A percentile compares a stretch with the other conserved stretches of the same genome.
Conservation (phyloP, 1,140 invertebrate genomes). For the Dinoponera quadriceps region DNA sequence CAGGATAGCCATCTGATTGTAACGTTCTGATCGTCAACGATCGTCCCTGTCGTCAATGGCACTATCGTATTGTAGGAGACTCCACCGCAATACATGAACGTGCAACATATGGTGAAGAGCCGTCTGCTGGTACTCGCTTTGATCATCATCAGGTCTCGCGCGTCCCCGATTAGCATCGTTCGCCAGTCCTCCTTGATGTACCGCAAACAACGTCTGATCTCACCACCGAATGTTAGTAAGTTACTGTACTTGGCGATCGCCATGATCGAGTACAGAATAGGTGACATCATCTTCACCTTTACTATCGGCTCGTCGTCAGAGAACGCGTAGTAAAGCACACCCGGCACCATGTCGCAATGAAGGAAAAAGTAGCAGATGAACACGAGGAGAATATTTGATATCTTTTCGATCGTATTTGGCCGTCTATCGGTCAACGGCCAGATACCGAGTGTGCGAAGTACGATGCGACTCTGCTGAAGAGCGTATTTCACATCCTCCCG, state of each 20-base stretch:
- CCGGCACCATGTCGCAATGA: slow-evolving; percentile 32
- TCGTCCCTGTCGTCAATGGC: slow-evolving; percentile 60
- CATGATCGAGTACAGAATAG: slow-evolving; percentile 75
- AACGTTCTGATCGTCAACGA: slow-evolving; percentile 41
- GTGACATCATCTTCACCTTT: slow-evolving; percentile 72
- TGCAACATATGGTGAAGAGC: slow-evolving; percentile 64
- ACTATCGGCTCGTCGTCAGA: neutral
- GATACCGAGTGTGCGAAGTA: slow-evolving; percentile 29
- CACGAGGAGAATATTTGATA: neutral
- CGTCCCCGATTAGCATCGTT: slow-evolving; percentile 12
- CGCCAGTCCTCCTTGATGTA: slow-evolving; percentile 75
- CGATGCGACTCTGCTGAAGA: slow-evolving; percentile 8
- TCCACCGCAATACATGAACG: slow-evolving; percentile 77
- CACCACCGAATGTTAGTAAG: slow-evolving; percentile 55
- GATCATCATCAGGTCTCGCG: slow-evolving; percentile 64
- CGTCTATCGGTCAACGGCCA: slow-evolving; percentile 27
- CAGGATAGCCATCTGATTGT: slow-evolving; percentile 59
- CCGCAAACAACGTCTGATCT: slow-evolving; percentile 71
- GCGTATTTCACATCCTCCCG: slow-evolving; percentile 4
- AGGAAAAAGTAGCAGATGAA: slow-evolving; percentile 23
- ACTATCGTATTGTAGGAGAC: slow-evolving; percentile 73
- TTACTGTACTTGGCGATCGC: slow-evolving; percentile 73
- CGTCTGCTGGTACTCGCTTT: slow-evolving; percentile 69
- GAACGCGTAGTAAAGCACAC: slow-evolving; percentile 17
- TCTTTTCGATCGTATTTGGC: neutral